Evolutionary conservation across 2,797 vertebrate species (phyloP), one percentile per base, ranked within the genome.

Genomic region (Vespertilio murinus): DNA sequence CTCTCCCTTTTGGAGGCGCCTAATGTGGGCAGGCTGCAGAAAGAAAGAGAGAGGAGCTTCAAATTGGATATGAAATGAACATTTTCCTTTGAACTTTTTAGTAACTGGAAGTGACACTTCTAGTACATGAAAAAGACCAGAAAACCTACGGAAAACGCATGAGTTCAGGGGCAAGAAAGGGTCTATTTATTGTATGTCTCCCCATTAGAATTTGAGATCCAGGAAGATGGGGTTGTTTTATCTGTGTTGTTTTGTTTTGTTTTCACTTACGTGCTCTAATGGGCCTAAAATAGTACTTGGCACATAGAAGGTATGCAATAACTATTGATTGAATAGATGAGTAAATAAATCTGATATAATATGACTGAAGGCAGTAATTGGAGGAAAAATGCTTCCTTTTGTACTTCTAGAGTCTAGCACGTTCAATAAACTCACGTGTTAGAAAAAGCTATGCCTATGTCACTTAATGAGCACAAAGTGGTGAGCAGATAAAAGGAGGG

Each of bases 391-490:
- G 17, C 18, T 91, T 88, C 49, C 35, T 88, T 85, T 93, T 73
- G 25, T 67, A 52, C 25, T 47, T 23, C 16, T 1, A 3, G 73
- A 87, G 67, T 65, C 67, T 65, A 79, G 38, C n/a, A 54, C 33
- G 1, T 79, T 77, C 49, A 56, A 79, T 80, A 93, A 93, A 45
- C 23, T 56, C 8, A 49, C n/a, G 14, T 65, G 56, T 83, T 90
- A 65, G 56, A 65, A 52, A 82, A 88, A 91, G 70, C 40, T 64
- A 56, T 30, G 70, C 17, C n/a, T n/a, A 4, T 42, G 70, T 38
- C 75, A 88, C 78, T 87, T 93, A 85, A 85, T 70, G 86, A 74
- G 42, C 88, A 49, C 45, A 45, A 78, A 73, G 64, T 65, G 20
- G 47, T 88, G 71, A 16, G 25, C 42, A 90, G 61, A 33, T 35